Conservation (phyloP, 2,113 vertebrate genomes). For the Mohoua ochrocephala region DNA sequence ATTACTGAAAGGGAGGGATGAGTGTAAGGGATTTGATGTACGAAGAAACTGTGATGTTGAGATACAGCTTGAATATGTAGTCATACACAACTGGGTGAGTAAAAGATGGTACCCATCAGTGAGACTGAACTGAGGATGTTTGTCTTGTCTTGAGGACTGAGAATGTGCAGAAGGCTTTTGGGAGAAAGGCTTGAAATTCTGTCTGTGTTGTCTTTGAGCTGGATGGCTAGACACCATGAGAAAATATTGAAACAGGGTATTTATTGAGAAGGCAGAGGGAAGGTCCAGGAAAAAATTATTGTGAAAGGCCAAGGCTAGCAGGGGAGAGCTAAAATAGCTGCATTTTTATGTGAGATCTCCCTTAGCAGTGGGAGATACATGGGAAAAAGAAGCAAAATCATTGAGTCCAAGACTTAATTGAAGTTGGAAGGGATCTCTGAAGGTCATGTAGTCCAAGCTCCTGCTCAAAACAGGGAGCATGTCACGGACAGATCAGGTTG, state of each 20-base stretch:
- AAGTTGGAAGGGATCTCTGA: background rate
- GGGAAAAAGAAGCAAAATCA: background rate
- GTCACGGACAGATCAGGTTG: background rate
- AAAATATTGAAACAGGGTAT: background rate
- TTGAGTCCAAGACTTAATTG: fast-evolving
- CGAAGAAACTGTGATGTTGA: background rate
- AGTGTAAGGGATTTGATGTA: background rate
- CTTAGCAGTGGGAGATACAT: background rate
- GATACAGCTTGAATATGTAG: background rate
- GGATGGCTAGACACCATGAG: background rate
- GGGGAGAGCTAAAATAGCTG: background rate
- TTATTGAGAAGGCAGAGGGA: background rate
- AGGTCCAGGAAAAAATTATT: background rate
- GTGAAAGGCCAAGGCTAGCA: background rate
- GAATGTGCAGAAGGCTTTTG: background rate
- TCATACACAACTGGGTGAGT: background rate
- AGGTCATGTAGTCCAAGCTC: background rate
- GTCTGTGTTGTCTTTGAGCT: background rate
- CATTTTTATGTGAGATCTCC: background rate
- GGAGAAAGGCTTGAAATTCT: background rate
- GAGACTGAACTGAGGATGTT: background rate
- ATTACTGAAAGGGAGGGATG: background rate
- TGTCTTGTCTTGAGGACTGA: background rate
- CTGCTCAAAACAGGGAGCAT: background rate
- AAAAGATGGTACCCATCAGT: background rate